A percentile compares a stretch with the other conserved stretches of the same genome.
These are phyloP conservation scores for Paguma larvata DNA, from an alignment of 2,797 vertebrate species.

Conservation along the genomic window DNA sequence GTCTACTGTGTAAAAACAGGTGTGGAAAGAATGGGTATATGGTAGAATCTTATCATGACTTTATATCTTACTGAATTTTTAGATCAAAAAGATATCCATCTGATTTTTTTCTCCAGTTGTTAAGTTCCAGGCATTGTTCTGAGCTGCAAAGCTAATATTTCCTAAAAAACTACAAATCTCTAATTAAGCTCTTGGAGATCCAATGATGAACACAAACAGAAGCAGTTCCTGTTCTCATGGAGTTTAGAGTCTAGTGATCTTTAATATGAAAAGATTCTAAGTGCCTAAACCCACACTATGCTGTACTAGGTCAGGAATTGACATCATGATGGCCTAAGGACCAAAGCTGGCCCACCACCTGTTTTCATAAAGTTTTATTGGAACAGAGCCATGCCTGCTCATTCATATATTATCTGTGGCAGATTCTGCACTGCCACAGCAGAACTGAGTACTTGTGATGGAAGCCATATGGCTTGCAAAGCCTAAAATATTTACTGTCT, in stretches of 20 bases:
- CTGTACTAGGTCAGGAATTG: background rate
- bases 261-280: background rate
- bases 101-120: background rate
- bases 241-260: constrained; percentile 8
- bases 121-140: background rate
- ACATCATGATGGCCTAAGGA: background rate
- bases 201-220: background rate
- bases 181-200: background rate
- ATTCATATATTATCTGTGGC: background rate
- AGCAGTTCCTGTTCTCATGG: background rate
- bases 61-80: background rate
- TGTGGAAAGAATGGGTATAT: background rate
- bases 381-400: background rate
- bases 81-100: background rate
- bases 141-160: background rate
- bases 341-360: background rate
- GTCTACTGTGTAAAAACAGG: background rate
- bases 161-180: background rate
- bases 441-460: background rate
- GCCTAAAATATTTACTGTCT: constrained; percentile 48
- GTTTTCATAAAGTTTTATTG: constrained; percentile 11
- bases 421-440: background rate
- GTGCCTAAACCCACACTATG: background rate
- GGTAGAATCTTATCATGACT: background rate
- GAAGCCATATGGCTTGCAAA: background rate